phyloP scores from a whole-genome alignment of 2,113 vertebrate species.

The Zosterops hypoxanthus region DNA sequence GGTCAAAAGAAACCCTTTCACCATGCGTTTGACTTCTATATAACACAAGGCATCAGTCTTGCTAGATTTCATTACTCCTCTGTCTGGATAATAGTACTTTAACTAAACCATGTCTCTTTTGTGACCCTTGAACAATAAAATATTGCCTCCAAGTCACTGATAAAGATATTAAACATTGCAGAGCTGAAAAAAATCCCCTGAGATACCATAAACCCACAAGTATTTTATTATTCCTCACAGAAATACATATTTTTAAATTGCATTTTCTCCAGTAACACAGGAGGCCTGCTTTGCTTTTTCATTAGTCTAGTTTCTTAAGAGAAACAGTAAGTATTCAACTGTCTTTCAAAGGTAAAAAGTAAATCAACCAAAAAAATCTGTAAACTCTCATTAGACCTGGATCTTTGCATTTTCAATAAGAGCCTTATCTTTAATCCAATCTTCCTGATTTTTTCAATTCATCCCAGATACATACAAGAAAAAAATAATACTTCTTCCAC shows the following conservation, averaged over 20 bases:
- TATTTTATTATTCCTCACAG: neutral
- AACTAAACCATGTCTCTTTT: neutral
- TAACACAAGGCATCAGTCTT: neutral
- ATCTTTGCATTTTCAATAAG: neutral
- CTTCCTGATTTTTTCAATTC: neutral
- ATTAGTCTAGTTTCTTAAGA: neutral
- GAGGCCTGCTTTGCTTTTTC: neutral
- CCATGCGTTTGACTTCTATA: neutral
- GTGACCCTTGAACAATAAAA: neutral
- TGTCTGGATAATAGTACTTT: neutral
- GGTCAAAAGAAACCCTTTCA: neutral
- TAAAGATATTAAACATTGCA: constrained; percentile 1
- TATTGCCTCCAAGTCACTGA: neutral
- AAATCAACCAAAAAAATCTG: neutral
- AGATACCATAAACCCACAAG: neutral
- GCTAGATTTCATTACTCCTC: neutral
- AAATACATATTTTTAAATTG: neutral
- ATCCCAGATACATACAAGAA: neutral
- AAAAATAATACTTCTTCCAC: neutral
- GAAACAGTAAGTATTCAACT: neutral
- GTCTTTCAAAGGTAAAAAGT: neutral
- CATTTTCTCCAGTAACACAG: neutral
- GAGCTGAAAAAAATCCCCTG: neutral
- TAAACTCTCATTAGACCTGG: neutral
- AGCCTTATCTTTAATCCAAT: neutral